phyloP scores from a whole-genome alignment of 2,888 invertebrate species.

The Chouioia cunea region DNA sequence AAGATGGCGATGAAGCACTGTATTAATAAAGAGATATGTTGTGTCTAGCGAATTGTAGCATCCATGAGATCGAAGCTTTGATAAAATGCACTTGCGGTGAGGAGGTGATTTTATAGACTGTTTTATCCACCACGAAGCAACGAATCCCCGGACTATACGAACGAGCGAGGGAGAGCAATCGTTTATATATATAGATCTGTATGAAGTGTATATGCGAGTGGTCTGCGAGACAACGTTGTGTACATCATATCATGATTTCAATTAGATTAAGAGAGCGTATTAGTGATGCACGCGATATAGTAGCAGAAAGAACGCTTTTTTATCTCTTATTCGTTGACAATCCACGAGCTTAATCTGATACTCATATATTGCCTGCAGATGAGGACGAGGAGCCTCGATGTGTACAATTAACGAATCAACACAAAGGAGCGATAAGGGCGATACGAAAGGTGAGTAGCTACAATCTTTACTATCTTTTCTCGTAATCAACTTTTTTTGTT shows the following conservation, averaged over 20 bases:
- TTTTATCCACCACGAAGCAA: neutral
- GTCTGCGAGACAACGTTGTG: constrained; percentile 17
- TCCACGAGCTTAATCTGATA: neutral
- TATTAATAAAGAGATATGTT: constrained; percentile 20
- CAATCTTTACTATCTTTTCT: too few species aligned
- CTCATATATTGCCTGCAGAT: constrained; percentile 70
- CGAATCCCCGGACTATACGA: too few species aligned
- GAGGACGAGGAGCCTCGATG: constrained; percentile 86
- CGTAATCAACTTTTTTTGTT: too few species aligned
- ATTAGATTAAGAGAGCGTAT: constrained; percentile 25
- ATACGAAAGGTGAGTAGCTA: constrained; percentile 83
- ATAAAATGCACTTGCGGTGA: constrained; percentile 28
- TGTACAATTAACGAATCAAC: constrained; percentile 85
- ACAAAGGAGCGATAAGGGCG: constrained; percentile 91
- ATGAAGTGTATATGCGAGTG: too few species aligned
- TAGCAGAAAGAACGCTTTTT: constrained; percentile 34
- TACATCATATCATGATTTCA: neutral
- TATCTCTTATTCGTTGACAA: neutral
- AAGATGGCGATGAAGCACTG: constrained; percentile 17
- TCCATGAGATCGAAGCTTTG: constrained; percentile 21
- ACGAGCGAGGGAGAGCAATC: too few species aligned
- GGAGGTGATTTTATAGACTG: constrained; percentile 10
- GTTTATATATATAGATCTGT: too few species aligned
- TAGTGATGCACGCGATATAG: constrained; percentile 47
- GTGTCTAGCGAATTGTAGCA: constrained; percentile 24